These are phyloP conservation scores for Megalopta genalis DNA, from an alignment of 1,140 invertebrate genomes.

Conservation along the genomic window DNA sequence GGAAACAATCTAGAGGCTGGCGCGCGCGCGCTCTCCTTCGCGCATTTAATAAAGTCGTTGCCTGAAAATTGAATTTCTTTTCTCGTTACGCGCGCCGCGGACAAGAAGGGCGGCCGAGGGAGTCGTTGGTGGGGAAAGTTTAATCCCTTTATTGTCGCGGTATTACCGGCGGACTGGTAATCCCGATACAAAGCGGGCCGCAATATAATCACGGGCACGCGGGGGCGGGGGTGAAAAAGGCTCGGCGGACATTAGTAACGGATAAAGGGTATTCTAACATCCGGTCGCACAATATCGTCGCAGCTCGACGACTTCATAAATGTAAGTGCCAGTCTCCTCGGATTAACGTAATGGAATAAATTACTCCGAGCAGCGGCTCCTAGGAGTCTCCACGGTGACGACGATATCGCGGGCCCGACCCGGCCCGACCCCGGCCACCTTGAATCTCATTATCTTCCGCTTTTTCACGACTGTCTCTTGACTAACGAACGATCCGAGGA, in stretches of 20 bases:
- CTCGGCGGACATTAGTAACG: background rate
- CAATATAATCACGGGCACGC: background rate
- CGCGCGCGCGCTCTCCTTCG: background rate
- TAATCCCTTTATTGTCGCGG: slow-evolving; percentile 31
- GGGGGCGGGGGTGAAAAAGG: no score
- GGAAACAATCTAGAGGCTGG: no score
- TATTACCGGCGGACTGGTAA: slow-evolving; percentile 15
- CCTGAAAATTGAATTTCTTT: slow-evolving; percentile 25
- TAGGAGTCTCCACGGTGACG: background rate
- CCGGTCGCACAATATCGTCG: slow-evolving; percentile 4
- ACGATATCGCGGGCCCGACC: background rate
- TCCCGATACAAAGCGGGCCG: slow-evolving; percentile 4
- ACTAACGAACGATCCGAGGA: background rate
- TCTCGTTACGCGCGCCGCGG: background rate
- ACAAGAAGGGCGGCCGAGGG: background rate
- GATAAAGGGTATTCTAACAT: slow-evolving; percentile 16
- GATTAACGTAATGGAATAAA: slow-evolving; percentile 41
- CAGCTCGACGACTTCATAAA: slow-evolving; percentile 12
- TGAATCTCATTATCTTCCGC: slow-evolving; percentile 29
- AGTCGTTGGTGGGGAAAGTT: background rate
- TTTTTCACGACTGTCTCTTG: slow-evolving; percentile 13
- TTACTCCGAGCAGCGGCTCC: background rate
- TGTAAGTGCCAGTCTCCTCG: slow-evolving; percentile 25
- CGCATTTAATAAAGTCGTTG: slow-evolving; percentile 27
- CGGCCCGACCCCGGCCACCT: background rate